A percentile compares a stretch with the other conserved stretches of the same genome.
Conservation (phyloP, 64 coral and sea anemone species). For the Actinia equina region DNA sequence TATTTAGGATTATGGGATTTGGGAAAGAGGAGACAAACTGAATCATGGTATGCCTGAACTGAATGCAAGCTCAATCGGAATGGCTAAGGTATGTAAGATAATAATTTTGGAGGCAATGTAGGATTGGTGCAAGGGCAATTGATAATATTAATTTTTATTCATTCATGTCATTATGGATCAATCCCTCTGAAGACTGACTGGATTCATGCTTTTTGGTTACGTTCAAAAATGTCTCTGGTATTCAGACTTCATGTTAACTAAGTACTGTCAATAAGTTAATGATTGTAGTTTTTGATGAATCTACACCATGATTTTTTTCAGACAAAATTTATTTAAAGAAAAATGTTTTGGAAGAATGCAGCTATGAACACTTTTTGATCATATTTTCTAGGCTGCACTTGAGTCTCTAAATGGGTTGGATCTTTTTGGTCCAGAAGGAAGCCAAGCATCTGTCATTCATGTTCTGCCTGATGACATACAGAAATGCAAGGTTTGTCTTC, state of each 20-base stretch:
- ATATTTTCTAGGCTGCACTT: constrained; percentile 67
- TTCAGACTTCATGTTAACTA: too few species aligned
- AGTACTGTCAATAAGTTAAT: too few species aligned
- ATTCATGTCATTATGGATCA: too few species aligned
- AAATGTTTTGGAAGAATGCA: too few species aligned
- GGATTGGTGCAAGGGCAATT: background rate
- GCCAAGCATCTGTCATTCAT: constrained; percentile 87
- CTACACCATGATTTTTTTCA: too few species aligned
- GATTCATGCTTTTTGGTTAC: too few species aligned
- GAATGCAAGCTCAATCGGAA: constrained; percentile 96
- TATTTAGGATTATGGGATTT: constrained; percentile 94
- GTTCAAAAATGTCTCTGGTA: too few species aligned
- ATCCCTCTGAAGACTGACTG: too few species aligned
- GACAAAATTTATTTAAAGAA: too few species aligned
- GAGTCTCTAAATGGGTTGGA: constrained; percentile 95
- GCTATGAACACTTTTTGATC: background rate
- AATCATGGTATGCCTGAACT: constrained; percentile 95
- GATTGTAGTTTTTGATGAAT: too few species aligned
- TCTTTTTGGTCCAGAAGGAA: constrained; percentile 89
- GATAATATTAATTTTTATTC: too few species aligned
- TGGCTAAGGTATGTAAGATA: constrained; percentile 69
- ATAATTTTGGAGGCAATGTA: too few species aligned
- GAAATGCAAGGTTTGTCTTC: constrained; percentile 73
- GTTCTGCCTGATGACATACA: constrained; percentile 97
- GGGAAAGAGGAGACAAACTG: constrained; percentile 97